Conservation (phyloP, 2,797 vertebrate species). For the Falco berigora region DNA sequence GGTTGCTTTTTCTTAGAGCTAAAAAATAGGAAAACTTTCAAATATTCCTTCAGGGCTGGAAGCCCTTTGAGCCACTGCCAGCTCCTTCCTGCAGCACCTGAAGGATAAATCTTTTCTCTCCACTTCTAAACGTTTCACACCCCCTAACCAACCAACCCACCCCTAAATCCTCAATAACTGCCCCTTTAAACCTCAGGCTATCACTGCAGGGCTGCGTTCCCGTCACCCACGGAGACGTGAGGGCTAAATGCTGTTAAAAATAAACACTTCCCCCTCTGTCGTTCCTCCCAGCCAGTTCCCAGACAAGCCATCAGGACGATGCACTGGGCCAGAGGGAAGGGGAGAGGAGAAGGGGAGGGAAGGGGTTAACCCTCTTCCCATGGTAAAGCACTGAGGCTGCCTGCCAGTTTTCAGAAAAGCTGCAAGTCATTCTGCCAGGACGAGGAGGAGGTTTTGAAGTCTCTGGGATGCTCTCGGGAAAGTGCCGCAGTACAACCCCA, state of each 20-base stretch:
- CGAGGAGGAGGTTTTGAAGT: slow-evolving; percentile 14
- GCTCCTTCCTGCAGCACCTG: background rate
- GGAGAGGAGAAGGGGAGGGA: background rate
- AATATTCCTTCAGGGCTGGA: background rate
- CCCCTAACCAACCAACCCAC: background rate
- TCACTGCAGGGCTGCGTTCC: background rate
- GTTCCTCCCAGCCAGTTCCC: background rate
- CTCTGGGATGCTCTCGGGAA: slow-evolving; percentile 5
- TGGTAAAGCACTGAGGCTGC: slow-evolving; percentile 9
- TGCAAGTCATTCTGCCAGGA: slow-evolving; percentile 68
- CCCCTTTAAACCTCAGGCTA: background rate
- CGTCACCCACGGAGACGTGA: background rate
- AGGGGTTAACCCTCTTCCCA: slow-evolving; percentile 33
- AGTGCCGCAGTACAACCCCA: slow-evolving; percentile 17
- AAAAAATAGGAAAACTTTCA: slow-evolving; percentile 10
- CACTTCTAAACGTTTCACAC: background rate
- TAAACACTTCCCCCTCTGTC: background rate
- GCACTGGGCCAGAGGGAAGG: background rate
- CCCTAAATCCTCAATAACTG: background rate
- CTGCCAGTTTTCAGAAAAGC: slow-evolving; percentile 61
- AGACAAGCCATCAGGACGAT: background rate
- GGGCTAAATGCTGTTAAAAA: background rate
- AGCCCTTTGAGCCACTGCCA: background rate
- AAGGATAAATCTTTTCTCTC: background rate
- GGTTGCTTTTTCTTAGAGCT: background rate